phyloP scores from a whole-genome alignment of 2,113 vertebrate species.

The Austrofundulus limnaeus region DNA sequence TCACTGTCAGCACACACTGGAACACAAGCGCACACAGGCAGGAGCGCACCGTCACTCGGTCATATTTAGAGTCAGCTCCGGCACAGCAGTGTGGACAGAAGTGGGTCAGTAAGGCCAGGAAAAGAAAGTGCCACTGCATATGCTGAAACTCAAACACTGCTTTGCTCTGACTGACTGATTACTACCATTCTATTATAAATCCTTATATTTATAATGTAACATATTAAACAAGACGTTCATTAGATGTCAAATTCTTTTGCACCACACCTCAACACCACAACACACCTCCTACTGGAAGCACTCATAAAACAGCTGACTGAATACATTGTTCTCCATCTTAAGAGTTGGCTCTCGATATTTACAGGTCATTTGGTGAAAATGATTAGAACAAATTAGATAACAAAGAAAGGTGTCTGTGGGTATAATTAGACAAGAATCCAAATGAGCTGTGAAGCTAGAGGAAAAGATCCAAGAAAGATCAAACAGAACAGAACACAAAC shows the following conservation, averaged over 20 bases:
- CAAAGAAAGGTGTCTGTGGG: slow-evolving; percentile 3
- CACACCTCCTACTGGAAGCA: not conserved
- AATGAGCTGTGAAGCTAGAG: slow-evolving; percentile 15
- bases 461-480: slow-evolving; percentile 9
- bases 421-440: slow-evolving; percentile 28
- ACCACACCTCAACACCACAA: not conserved
- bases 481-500: slow-evolving; percentile 13
- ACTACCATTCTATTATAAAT: not conserved
- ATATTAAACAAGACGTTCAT: not conserved
- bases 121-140: not conserved
- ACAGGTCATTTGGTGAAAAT: not conserved
- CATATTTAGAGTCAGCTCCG: slow-evolving; percentile 20
- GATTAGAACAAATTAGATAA: slow-evolving; percentile 4
- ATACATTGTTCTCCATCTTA: too few relatives aligned
- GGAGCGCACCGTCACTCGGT: slow-evolving; percentile 5
- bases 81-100: slow-evolving; percentile 6
- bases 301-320: too few relatives aligned
- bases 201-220: not conserved
- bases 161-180: not conserved
- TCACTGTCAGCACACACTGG: not conserved
- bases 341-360: too few relatives aligned
- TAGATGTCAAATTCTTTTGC: not conserved
- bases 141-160: not conserved
- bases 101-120: slow-evolving; percentile 14
- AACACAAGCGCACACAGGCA: not conserved